Evolutionary conservation across 1,140 invertebrate species (phyloP), one percentile per base, ranked within the genome.

Genomic region (Pseudomyrmex pallidus): DNA sequence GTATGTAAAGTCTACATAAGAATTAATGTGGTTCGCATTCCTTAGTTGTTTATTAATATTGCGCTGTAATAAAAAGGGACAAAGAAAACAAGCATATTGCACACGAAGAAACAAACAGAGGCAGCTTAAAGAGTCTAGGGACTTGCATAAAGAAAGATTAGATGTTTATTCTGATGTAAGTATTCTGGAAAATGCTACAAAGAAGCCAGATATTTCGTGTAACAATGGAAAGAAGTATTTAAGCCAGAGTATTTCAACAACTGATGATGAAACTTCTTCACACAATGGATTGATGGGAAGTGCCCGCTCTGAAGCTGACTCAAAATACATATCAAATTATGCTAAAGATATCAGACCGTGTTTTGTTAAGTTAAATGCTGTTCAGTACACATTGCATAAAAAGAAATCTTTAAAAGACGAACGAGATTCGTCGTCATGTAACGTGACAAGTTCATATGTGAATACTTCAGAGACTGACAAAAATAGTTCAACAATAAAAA

Each of bases 311-410:
- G 25, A 17, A n/a, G 13, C 64, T 67, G 20, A n/a, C 22, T n/a
- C 12, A 2, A 70, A 85, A 22, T 10, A 17, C 9, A 62, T 4
- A 8, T 54, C 44, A 20, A 61, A 15, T 44, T 13, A 46, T 7
- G 15, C 35, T 9, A 9, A 50, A 12, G 44, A 78, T 46, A 52
- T 82, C 3, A 86, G 84, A 35, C 44, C 66, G 59, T 86, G 86
- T 84, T 86, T n/a, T 61, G 61, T 87, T 20, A 44, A 52, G 22
- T 68, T 86, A 22, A n/a, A 70, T 59, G 10, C 52, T 52, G 57
- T 13, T 57, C 78, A 74, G 7, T 44, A 80, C 12, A 59, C n/a
- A 10, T 10, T 44, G n/a, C 54, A 54, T 50, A n/a, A 13, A 3
- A 13, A 59, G 15, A 72, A 86, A 20, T 1, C 17, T 12, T 12